These are phyloP conservation scores for Peromyscus aztecus DNA, from an alignment of 2,797 vertebrate genomes.

Conservation along the genomic window DNA sequence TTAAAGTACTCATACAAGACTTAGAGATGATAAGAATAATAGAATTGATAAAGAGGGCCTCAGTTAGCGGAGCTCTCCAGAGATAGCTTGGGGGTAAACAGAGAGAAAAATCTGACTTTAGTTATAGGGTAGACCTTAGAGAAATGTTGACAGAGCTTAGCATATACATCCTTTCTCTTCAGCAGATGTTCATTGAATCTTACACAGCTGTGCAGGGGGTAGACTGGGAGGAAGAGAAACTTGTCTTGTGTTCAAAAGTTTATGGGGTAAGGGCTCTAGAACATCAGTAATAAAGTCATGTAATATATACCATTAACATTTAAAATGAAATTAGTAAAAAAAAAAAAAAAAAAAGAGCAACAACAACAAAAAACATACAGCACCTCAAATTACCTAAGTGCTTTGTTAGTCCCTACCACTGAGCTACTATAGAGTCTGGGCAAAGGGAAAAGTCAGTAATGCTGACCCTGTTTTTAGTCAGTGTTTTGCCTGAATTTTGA, in stretches of 20 bases:
- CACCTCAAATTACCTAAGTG: not conserved
- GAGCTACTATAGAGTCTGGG: not conserved
- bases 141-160: not conserved
- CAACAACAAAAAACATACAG: not conserved
- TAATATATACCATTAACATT: not conserved
- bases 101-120: not conserved
- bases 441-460: not conserved
- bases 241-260: slow-evolving; percentile 18
- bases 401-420: not conserved
- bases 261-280: not conserved
- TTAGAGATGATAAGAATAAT: slow-evolving; percentile 8
- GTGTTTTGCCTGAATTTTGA: slow-evolving; percentile 54
- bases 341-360: not conserved
- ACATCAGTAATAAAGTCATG: not conserved
- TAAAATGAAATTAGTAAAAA: slow-evolving; percentile 5
- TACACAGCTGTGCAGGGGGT: not conserved
- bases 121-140: not conserved
- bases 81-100: not conserved
- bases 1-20: not conserved
- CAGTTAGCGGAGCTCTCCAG: not conserved
- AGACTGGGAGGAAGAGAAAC: not conserved
- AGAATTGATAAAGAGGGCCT: not conserved
- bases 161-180: not conserved
- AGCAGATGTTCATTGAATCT: not conserved
- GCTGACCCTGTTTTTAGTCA: not conserved